Evolutionary conservation across 2,113 vertebrate species (phyloP), one percentile per base, ranked within the genome.

Genomic region (Rhodinocichla rosea): DNA sequence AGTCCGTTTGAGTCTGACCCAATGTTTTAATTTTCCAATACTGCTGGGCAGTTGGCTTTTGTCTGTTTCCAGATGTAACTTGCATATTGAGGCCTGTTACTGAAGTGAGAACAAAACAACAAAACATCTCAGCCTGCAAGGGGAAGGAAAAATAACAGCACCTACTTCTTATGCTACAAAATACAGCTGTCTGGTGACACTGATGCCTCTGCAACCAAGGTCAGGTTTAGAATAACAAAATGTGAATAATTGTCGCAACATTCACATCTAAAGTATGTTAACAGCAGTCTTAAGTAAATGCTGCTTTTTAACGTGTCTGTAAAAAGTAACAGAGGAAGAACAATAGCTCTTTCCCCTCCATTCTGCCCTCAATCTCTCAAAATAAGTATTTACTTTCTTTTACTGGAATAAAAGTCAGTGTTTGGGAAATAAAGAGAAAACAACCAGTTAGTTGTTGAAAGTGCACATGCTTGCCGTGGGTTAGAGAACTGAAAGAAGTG

Each of bases 61-160:
- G 96, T 97, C 93, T 93, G 77, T 95, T 97, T 97, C 96, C 96
- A 97, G 96, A 97, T 97, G 96, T 97, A 97, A 90, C 94, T 91
- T 94, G 86, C 81, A 65, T 94, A 94, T 75, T 65, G 95, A 81
- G 60, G 91, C 67, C 86, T 94, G 91, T 96, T 96, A 65, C 92
- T 78, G 60, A 96, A 97, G 94, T 89, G 86, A 93, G 85, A 95
- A 94, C 95, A 95, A 95, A 96, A 94, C 92, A 95, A 91, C 90
- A 93, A 79, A 97, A 93, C 86, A 69, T 81, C 86, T 71, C 39
- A 6, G 90, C 76, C 91, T 95, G 3, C 62, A 30, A 81, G 71
- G 56, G 68, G 39, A 81, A 87, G 83, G 33, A 74, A 91, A 92
- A 92, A 65, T 50, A 94, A 85, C 49, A 89, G 50, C 45, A 71